Evolutionary conservation across 2,888 invertebrate genomes (phyloP), one percentile per base, ranked within the genome.

Genomic region (Metellina segmentata): DNA sequence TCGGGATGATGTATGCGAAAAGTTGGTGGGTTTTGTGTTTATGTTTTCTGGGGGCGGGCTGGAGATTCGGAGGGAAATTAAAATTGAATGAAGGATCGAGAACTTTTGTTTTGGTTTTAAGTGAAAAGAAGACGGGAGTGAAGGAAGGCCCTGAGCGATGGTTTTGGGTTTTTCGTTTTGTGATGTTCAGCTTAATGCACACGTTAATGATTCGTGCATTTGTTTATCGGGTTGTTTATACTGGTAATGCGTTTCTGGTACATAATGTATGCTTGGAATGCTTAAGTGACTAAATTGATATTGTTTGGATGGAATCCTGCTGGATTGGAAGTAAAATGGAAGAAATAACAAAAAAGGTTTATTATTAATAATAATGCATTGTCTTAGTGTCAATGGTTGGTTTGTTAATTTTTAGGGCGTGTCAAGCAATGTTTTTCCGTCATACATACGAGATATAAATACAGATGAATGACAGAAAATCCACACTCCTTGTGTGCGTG

Each of bases 1-100:
- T 81, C 48, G 71, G 75, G 81, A 91, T 91, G 91, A 91, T 91
- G 53, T 91, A 91, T 91, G 87, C 82, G 87, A 91, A 91, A 88
- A 83, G 87, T 81, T 69, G 85, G 79, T 61, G 53, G 51, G 19
- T 53, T 81, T 51, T 77, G 34, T 34, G 34, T 34, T 34, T 34
- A 34, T 34, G 61, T 70, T 77, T 48, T 79, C 20, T 75, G 77
- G 19, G 72, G 51, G 70, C 70, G 81, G 69, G 79, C 52, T 85
- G 81, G 82, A 83, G 91, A 86, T 91, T 91, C 75, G 77, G 69
- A 49, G 52, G 86, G 86, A 90, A 90, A 91, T 91, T 91, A 91
- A 81, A 87, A 88, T 70, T 81, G 87, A 87, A 91, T 91, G 83
- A 88, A 91, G 61, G 77, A 61, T 83, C 72, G 61, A 85, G 49